Evolutionary conservation across 64 coral and sea anemone species (phyloP).

Genomic region (Montipora capricornis): DNA sequence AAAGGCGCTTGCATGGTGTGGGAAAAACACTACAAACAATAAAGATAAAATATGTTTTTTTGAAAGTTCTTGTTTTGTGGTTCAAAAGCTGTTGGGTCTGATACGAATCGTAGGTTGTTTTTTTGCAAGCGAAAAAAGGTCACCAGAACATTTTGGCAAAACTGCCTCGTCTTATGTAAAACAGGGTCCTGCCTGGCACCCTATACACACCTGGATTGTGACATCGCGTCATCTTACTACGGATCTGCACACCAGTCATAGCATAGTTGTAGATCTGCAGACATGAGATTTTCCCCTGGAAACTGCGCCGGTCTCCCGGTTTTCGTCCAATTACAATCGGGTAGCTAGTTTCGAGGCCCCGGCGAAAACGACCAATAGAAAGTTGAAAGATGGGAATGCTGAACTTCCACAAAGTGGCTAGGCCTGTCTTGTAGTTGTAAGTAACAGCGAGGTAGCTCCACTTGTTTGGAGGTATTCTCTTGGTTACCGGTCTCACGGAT

Average conservation of each 20-base stretch:
- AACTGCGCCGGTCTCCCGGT: constrained; percentile 26
- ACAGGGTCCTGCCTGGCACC: too few relatives aligned
- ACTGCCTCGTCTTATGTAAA: too few relatives aligned
- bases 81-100: too few relatives aligned
- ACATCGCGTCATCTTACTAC: neutral
- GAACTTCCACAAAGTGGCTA: constrained; percentile 37
- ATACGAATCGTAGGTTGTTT: too few relatives aligned
- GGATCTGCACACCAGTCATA: constrained; percentile 6
- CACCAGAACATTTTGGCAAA: too few relatives aligned
- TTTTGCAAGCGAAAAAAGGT: too few relatives aligned
- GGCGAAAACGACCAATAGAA: constrained; percentile 24
- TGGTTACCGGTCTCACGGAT: neutral
- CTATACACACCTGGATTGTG: constrained; percentile 31
- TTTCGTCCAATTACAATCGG: constrained; percentile 36
- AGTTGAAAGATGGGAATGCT: neutral
- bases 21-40: too few relatives aligned
- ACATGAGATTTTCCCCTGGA: constrained; percentile 50
- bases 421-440: constrained; percentile 25
- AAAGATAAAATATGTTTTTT: too few relatives aligned
- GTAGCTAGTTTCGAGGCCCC: constrained; percentile 46
- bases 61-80: too few relatives aligned
- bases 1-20: too few relatives aligned
- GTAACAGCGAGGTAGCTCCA: constrained; percentile 46
- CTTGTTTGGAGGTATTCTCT: neutral
- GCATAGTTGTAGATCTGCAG: constrained; percentile 37